Conservation (phyloP, 2,797 vertebrate species). For the Bovichtus diacanthus region DNA sequence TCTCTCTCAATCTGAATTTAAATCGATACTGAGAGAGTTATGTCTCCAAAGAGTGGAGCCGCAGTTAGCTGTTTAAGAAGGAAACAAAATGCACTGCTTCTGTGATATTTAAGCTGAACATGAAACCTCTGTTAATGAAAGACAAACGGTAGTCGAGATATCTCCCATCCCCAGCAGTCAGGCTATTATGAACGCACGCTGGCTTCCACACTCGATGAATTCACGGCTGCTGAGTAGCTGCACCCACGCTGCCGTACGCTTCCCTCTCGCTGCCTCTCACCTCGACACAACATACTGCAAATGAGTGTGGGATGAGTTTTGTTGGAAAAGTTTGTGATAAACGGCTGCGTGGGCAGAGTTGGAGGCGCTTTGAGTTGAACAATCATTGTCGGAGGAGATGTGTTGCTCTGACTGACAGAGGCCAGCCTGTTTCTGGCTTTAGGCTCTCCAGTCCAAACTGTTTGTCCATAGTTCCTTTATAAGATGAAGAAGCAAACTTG, state of each 20-base stretch:
- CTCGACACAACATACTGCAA: slow-evolving; percentile 41
- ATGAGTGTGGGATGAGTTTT: slow-evolving; percentile 62
- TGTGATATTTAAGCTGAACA: not conserved
- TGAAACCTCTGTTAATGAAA: slow-evolving; percentile 9
- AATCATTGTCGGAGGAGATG: slow-evolving; percentile 29
- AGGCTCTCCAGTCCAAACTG: slow-evolving; percentile 26
- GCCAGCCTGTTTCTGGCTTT: slow-evolving; percentile 35
- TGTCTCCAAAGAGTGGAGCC: not conserved
- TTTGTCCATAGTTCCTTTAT: slow-evolving; percentile 14
- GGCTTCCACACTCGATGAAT: slow-evolving; percentile 37
- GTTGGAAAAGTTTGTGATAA: slow-evolving; percentile 62
- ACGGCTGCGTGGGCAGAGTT: slow-evolving; percentile 55
- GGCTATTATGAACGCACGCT: slow-evolving; percentile 33
- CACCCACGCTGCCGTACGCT: slow-evolving; percentile 36
- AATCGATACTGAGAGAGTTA: not conserved
- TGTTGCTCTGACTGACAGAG: slow-evolving; percentile 40
- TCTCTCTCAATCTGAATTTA: not conserved
- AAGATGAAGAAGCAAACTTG: slow-evolving; percentile 24
- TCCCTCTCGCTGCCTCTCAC: slow-evolving; percentile 46
- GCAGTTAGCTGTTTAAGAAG: not conserved
- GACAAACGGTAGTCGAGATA: slow-evolving; percentile 22
- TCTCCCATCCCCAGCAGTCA: slow-evolving; percentile 37
- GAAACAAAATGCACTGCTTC: not conserved
- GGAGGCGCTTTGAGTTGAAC: slow-evolving; percentile 49
- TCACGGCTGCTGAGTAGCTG: slow-evolving; percentile 46